phyloP scores from a whole-genome alignment of 2,113 vertebrate genomes.

The Nicator chloris region DNA sequence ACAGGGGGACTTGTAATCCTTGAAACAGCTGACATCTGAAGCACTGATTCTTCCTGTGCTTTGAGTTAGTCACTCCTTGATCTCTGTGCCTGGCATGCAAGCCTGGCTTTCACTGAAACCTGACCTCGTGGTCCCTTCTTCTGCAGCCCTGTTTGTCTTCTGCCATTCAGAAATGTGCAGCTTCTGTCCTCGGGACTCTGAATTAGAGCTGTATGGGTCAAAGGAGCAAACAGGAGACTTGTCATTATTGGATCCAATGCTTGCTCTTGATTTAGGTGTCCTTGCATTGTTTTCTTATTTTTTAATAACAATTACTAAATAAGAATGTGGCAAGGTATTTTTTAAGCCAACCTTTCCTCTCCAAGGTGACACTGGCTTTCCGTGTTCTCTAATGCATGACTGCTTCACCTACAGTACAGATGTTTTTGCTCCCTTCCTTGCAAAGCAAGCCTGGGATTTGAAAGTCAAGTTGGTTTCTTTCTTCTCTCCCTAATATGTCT shows the following conservation, averaged over 20 bases:
- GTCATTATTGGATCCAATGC: background rate
- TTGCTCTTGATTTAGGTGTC: background rate
- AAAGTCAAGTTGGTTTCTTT: constrained; percentile 22
- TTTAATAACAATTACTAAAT: background rate
- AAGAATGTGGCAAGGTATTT: background rate
- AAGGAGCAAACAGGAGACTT: background rate
- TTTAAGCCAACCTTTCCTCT: background rate
- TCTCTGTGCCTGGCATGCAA: constrained; percentile 4
- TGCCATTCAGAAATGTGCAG: background rate
- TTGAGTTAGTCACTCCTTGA: constrained; percentile 32
- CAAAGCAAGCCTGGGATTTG: constrained; percentile 18
- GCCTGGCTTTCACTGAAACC: constrained; percentile 24
- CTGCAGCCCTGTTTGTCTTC: background rate
- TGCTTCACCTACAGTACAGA: background rate
- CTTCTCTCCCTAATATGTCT: background rate
- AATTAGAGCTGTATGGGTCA: constrained; percentile 26
- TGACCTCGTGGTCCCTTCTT: constrained; percentile 9
- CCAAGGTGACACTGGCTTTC: background rate
- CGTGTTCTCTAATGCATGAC: background rate
- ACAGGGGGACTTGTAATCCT: background rate
- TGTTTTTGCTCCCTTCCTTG: background rate
- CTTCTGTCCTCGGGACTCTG: constrained; percentile 20
- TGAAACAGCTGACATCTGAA: constrained; percentile 21
- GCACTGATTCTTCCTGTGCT: constrained; percentile 16
- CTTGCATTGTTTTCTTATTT: background rate